Evolutionary conservation across 1,140 invertebrate genomes (phyloP), one percentile per base, ranked within the genome.

Genomic region (Drosophila asahinai): DNA sequence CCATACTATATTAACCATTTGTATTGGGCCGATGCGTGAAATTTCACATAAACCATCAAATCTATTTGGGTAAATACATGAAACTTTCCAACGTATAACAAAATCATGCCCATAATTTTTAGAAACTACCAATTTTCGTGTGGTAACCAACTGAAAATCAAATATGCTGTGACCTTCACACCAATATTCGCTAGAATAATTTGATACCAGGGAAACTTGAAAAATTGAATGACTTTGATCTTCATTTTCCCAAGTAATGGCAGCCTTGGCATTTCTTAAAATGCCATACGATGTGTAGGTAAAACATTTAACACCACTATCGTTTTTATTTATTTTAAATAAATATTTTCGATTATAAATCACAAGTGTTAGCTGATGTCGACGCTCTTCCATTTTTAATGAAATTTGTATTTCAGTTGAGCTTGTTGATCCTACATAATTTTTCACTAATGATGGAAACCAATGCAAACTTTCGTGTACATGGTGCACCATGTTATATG

Each of bases 181-280:
- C 93, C 93, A 94, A 76, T 94, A 94, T 58, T 93, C 83, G 14
- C 93, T 93, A 4, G 93, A 82, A 14, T 83, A 86, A 12, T 93
- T 91, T 30, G 81, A 86, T 7, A 91, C 54, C 5, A 86, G 47
- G 60, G 86, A 82, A 7, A 94, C 7, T 74, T 91, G 63, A 62
- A 80, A 83, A 49, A 93, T 76, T 7, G 78, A 71, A 67, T 86
- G 79, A 3, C 49, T 70, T 17, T 54, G 52, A 14, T 81, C 22
- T 30, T 80, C 45, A 40, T 86, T 83, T 60, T 93, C 78, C 75
- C 91, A 92, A 30, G 80, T 60, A 27, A 79, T 38, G 38, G 86
- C 51, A n/a, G 91, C 72, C 22, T 86, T 77, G 1, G 80, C 81
- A n/a, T 30, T 72, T 52, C 57, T 59, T 17, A 87, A 38, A 22